phyloP scores from a whole-genome alignment of 2,888 invertebrate species.

The Tryphoninae sp. region DNA sequence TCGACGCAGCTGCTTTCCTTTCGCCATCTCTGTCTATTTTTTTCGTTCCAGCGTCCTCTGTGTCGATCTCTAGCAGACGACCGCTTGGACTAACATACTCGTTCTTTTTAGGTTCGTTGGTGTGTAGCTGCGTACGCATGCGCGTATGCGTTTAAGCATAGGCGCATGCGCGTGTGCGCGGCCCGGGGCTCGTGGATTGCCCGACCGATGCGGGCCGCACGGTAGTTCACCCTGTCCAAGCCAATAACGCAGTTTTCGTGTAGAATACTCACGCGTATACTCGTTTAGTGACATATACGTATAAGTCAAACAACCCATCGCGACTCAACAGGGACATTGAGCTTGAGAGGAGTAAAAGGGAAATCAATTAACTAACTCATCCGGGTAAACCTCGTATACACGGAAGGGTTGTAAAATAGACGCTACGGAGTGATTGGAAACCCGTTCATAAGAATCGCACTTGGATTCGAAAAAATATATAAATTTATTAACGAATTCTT shows the following conservation, averaged over 20 bases:
- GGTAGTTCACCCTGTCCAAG: conserved; percentile 43
- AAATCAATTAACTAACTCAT: conserved; percentile 78
- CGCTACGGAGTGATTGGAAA: conserved; percentile 9
- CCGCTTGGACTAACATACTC: conserved; percentile 10
- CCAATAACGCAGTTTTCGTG: conserved; percentile 64
- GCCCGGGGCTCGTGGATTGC: conserved; percentile 14
- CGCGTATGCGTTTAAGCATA: conserved; percentile 15
- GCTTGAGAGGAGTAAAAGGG: conserved; percentile 69
- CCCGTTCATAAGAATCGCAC: not conserved
- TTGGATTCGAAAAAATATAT: not conserved
- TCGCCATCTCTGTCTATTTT: conserved; percentile 38
- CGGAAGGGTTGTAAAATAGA: conserved; percentile 39
- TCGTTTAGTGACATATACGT: not conserved
- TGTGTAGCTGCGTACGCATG: conserved; percentile 47
- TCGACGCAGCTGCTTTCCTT: conserved; percentile 59
- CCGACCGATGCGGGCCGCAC: not conserved
- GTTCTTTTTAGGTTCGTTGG: conserved; percentile 55
- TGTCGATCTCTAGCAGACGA: conserved; percentile 52
- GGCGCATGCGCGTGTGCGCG: conserved; percentile 52
- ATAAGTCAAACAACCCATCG: conserved; percentile 63
- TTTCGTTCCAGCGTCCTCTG: conserved; percentile 5
- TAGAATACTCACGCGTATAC: conserved; percentile 16
- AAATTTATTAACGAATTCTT: not conserved
- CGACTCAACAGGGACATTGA: conserved; percentile 69
- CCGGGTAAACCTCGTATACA: conserved; percentile 44